Conservation (phyloP, 1,140 invertebrate species). For the Adoxophyes honmai region DNA sequence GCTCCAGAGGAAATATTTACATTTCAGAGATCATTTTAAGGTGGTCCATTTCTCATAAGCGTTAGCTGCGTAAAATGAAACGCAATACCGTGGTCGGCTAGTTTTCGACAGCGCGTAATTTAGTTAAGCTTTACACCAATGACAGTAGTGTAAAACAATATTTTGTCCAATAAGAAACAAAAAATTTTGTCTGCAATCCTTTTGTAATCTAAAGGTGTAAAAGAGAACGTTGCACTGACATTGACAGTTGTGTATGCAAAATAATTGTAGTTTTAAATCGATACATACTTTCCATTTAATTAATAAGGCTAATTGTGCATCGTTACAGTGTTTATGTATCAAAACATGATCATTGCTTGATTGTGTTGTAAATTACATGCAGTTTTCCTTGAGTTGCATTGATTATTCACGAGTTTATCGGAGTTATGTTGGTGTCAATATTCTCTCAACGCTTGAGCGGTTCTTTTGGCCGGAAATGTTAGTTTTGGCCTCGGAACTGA, state of each 20-base stretch:
- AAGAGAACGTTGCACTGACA: not conserved
- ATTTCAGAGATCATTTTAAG: too few species aligned
- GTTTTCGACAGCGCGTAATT: too few species aligned
- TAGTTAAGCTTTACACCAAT: too few species aligned
- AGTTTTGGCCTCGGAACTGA: constrained; percentile 31
- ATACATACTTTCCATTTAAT: not conserved
- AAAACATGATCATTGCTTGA: too few species aligned
- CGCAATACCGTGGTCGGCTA: too few species aligned
- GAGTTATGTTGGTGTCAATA: constrained; percentile 1
- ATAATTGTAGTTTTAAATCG: constrained; percentile 6
- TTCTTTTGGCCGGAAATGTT: constrained; percentile 43
- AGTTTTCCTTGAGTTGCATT: not conserved
- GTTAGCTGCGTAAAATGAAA: too few species aligned
- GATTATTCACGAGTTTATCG: not conserved
- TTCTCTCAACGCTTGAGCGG: constrained; percentile 49
- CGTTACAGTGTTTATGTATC: not conserved
- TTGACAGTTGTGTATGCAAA: constrained; percentile 7
- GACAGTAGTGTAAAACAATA: too few species aligned
- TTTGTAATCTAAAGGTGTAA: not conserved
- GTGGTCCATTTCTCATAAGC: too few species aligned
- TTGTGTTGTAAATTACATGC: too few species aligned
- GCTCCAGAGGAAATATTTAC: too few species aligned
- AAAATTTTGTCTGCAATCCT: too few species aligned
- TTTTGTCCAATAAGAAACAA: too few species aligned
- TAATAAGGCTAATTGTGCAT: not conserved